These are phyloP conservation scores for Myotis lucifugus DNA, from an alignment of 2,113 vertebrate genomes.

Conservation along the genomic window DNA sequence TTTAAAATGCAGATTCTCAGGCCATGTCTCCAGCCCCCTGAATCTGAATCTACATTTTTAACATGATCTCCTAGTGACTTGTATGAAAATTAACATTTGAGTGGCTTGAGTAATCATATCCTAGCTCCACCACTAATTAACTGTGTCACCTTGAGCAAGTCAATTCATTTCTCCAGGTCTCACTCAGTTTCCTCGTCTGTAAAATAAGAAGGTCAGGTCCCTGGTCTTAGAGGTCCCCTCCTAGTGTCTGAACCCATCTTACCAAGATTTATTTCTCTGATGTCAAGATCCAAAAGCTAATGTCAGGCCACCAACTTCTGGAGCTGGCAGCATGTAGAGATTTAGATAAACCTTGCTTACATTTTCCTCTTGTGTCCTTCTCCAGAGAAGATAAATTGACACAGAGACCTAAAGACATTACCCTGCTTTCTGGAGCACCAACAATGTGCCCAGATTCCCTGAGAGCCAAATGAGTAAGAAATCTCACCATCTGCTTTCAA, in stretches of 20 bases:
- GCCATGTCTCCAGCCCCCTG: background rate
- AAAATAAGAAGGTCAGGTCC: background rate
- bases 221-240: background rate
- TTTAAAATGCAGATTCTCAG: background rate
- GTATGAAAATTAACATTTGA: conserved; percentile 1
- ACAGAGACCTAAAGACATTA: conserved; percentile 33
- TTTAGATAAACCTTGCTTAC: background rate
- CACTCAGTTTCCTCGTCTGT: background rate
- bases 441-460: conserved; percentile 7
- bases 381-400: conserved; percentile 33
- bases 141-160: background rate
- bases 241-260: background rate
- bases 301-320: background rate
- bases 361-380: background rate
- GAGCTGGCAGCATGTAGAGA: background rate
- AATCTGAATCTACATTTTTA: background rate
- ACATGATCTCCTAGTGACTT: background rate
- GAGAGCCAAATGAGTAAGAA: conserved; percentile 27
- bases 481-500: conserved; percentile 62
- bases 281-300: background rate
- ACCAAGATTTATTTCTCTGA: background rate
- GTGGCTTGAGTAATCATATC: background rate
- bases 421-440: background rate
- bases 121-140: background rate
- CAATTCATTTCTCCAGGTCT: background rate